These are phyloP conservation scores for Lepidotrigona ventralis DNA, from an alignment of 1,140 invertebrate species.

Conservation along the genomic window DNA sequence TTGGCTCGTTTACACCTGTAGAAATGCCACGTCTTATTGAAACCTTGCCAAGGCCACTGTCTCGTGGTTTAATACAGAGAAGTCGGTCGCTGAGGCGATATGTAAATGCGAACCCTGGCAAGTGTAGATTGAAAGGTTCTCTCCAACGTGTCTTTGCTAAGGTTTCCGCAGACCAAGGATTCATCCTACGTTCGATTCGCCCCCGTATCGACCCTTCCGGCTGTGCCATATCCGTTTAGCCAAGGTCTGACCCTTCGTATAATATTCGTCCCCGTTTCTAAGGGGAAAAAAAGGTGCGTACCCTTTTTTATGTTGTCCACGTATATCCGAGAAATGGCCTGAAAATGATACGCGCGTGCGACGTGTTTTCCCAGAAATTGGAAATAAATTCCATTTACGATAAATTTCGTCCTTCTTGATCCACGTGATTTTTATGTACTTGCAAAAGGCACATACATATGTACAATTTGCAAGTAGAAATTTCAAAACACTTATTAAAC, in stretches of 20 bases:
- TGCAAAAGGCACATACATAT: background rate
- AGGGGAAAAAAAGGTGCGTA: background rate
- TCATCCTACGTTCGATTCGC: slow-evolving; percentile 12
- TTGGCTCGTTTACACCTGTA: background rate
- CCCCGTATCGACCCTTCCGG: background rate
- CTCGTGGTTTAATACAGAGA: background rate
- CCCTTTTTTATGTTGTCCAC: slow-evolving; percentile 7
- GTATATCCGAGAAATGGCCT: background rate
- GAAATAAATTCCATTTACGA: background rate
- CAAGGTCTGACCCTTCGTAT: slow-evolving; percentile 27
- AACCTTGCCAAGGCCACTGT: background rate
- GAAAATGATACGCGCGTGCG: slow-evolving; percentile 17
- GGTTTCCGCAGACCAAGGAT: slow-evolving; percentile 23
- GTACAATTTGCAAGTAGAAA: background rate
- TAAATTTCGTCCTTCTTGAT: background rate
- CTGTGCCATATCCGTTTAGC: slow-evolving; percentile 19
- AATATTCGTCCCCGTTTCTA: slow-evolving; percentile 21
- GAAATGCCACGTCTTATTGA: background rate
- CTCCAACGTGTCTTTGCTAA: slow-evolving; percentile 2
- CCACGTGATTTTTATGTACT: background rate
- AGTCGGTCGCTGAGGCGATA: background rate
- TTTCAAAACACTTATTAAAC: too few species aligned
- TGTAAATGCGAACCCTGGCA: slow-evolving; percentile 18
- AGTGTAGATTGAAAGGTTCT: slow-evolving; percentile 22
- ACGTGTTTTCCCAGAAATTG: background rate